Evolutionary conservation across 1,140 invertebrate species (phyloP).

Genomic region (Drosophila ficusphila): DNA sequence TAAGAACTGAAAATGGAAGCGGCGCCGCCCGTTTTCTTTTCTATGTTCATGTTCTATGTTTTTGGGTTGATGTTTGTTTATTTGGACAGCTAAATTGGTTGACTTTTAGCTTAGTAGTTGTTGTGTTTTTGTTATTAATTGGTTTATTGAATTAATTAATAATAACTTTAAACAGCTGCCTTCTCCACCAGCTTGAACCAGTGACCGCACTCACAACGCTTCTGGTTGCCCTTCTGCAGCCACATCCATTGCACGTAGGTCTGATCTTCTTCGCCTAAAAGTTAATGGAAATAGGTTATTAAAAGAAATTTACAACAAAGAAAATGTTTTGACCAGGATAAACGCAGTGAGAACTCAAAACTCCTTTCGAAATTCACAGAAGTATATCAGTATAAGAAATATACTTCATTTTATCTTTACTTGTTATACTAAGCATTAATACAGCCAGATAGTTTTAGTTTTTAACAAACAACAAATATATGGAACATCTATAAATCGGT

Average conservation of each 20-base stretch:
- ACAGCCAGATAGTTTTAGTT: no score
- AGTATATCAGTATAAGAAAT: no score
- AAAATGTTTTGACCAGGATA: not conserved
- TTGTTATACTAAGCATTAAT: no score
- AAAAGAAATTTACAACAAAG: not conserved
- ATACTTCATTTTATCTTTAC: no score
- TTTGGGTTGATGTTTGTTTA: constrained; percentile 72
- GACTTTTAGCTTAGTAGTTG: constrained; percentile 76
- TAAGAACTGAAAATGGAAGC: constrained; percentile 47
- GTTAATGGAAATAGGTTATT: not conserved
- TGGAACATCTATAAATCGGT: no score
- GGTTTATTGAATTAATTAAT: constrained; percentile 79
- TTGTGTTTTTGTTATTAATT: constrained; percentile 75
- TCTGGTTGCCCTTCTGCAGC: constrained; percentile 93
- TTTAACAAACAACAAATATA: no score
- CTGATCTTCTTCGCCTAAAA: constrained; percentile 92
- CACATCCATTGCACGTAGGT: constrained; percentile 96
- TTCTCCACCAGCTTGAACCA: constrained; percentile 97
- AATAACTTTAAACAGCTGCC: constrained; percentile 86
- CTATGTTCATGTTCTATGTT: constrained; percentile 15
- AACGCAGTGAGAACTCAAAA: not conserved
- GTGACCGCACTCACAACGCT: constrained; percentile 97
- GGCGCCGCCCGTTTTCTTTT: constrained; percentile 10
- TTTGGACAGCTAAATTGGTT: constrained; percentile 71
- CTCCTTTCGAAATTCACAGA: no score